Conservation (phyloP, 1,140 invertebrate genomes). For the Bombus pascuorum region DNA sequence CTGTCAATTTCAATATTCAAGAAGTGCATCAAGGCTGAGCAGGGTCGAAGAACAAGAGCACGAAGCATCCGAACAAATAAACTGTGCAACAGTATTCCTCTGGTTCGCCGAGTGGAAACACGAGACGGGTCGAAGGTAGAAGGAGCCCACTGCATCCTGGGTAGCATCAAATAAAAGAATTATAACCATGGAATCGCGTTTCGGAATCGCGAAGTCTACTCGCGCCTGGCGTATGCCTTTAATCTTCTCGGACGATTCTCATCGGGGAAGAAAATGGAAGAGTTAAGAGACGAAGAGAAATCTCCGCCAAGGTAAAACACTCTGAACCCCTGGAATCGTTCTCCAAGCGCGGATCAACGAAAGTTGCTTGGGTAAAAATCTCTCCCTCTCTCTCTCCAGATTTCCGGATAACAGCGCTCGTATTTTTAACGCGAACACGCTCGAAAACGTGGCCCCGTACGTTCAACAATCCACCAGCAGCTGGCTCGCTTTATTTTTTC, state of each 20-base stretch:
- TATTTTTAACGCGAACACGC: conserved; percentile 35
- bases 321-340: too few relatives aligned
- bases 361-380: neutral
- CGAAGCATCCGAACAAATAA: neutral
- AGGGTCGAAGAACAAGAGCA: neutral
- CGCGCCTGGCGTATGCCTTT: neutral
- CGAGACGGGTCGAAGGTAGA: neutral
- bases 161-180: conserved; percentile 27
- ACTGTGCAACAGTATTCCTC: neutral
- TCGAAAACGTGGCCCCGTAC: conserved; percentile 28
- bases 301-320: too few relatives aligned
- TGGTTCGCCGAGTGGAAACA: neutral
- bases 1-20: too few relatives aligned
- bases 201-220: neutral
- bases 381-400: too few relatives aligned
- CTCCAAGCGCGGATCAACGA: neutral
- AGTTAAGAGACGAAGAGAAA: neutral
- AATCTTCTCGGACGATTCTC: conserved; percentile 23
- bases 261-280: conserved; percentile 8
- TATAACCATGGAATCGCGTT: conserved; percentile 20
- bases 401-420: neutral
- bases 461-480: conserved; percentile 24
- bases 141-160: neutral
- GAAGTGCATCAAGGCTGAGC: neutral
- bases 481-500: conserved; percentile 46